These are phyloP conservation scores for Phasianus colchicus DNA, from an alignment of 2,113 vertebrate species.

Conservation along the genomic window DNA sequence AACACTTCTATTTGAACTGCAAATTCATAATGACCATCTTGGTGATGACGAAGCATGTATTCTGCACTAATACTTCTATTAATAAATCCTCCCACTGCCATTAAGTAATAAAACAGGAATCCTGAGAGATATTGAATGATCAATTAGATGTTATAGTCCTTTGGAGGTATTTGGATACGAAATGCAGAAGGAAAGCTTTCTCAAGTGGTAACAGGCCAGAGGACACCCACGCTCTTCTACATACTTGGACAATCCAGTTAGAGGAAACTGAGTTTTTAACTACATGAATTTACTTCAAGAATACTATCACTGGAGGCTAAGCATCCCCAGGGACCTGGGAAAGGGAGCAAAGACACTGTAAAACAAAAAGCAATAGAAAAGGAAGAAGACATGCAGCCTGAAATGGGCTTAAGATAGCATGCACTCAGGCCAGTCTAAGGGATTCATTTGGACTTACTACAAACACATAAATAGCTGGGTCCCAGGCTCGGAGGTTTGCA, in stretches of 20 bases:
- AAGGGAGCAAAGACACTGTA: neutral
- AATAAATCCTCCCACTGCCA: neutral
- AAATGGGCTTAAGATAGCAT: neutral
- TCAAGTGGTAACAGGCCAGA: neutral
- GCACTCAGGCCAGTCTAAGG: neutral
- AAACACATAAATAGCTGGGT: neutral
- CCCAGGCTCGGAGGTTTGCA: neutral
- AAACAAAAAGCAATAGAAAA: neutral
- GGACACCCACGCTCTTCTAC: neutral
- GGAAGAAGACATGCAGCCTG: neutral
- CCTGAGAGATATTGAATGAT: neutral
- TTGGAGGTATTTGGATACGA: neutral
- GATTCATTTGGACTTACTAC: neutral
- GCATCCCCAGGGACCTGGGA: neutral
- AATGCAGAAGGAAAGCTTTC: neutral
- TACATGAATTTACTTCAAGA: constrained; percentile 17
- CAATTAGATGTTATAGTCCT: neutral
- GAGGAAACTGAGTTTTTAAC: constrained; percentile 30
- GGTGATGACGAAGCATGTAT: neutral
- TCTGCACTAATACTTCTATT: neutral
- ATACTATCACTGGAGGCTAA: neutral
- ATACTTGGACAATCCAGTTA: neutral
- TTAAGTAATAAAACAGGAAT: neutral
- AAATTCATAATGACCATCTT: neutral
- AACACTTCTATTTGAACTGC: constrained; percentile 12